Percentiles rank a stretch among this genome's conserved stretches.
Conservation (phyloP, 1,140 invertebrate genomes). For the Conus betulinus region DNA sequence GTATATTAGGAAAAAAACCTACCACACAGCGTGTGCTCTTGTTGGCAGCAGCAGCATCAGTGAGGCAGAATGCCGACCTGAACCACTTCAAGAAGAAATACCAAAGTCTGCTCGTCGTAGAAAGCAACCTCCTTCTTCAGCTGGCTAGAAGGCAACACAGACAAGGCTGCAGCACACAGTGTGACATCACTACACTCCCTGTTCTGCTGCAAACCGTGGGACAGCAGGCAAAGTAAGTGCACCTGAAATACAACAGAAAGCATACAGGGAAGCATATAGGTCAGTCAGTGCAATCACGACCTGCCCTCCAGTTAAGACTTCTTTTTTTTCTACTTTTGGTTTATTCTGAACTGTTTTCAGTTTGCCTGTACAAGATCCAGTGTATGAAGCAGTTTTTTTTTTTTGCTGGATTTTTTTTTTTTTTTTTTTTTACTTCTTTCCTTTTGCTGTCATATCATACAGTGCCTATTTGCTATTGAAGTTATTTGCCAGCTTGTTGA, state of each 20-base stretch:
- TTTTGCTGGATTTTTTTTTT: no score
- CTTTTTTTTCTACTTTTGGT: no score
- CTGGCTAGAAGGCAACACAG: constrained; percentile 81
- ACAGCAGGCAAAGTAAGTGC: constrained; percentile 88
- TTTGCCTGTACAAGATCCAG: no score
- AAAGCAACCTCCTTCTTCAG: neutral
- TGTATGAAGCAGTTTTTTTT: no score
- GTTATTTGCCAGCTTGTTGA: no score
- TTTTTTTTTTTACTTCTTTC: no score
- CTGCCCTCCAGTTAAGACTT: no score
- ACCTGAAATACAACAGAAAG: constrained; percentile 47
- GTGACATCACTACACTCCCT: constrained; percentile 81
- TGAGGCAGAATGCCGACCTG: constrained; percentile 6
- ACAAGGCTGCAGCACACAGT: constrained; percentile 83
- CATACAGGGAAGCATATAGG: neutral
- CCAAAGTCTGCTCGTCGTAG: constrained; percentile 16
- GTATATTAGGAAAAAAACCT: neutral
- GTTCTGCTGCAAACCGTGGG: constrained; percentile 88
- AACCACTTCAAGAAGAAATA: constrained; percentile 46
- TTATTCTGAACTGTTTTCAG: no score
- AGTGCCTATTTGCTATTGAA: no score
- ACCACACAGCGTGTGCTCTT: neutral
- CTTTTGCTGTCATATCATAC: no score
- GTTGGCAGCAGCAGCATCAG: neutral
- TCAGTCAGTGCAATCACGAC: no score